phyloP scores from a whole-genome alignment of 2,797 vertebrate species.

The Rachycentron canadum region DNA sequence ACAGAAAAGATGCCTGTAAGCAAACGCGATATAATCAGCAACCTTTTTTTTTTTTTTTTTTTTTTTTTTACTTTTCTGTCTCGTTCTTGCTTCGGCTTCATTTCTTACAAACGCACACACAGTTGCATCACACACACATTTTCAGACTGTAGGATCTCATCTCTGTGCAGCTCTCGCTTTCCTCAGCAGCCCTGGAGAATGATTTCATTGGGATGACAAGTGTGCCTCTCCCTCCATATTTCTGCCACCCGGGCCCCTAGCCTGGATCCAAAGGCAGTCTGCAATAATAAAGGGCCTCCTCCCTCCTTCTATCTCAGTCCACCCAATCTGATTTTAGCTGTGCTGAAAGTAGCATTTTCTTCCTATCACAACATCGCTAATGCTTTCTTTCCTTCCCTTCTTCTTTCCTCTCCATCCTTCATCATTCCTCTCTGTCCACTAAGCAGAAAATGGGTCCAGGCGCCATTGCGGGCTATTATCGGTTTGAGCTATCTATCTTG shows the following conservation, averaged over 20 bases:
- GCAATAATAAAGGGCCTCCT: conserved; percentile 32
- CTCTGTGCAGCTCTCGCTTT: conserved; percentile 47
- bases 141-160: conserved; percentile 38
- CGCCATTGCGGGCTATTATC: conserved; percentile 57
- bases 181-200: conserved; percentile 62
- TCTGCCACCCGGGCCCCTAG: conserved; percentile 60
- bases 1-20: conserved; percentile 35
- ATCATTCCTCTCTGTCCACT: conserved; percentile 47
- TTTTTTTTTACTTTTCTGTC: conserved; percentile 39
- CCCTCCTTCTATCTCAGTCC: conserved; percentile 32
- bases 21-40: conserved; percentile 35
- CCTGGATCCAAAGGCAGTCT: conserved; percentile 53
- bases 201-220: conserved; percentile 78
- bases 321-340: conserved; percentile 58
- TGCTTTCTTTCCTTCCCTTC: conserved; percentile 16
- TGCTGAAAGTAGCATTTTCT: conserved; percentile 70
- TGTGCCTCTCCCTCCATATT: conserved; percentile 72
- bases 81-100: conserved; percentile 5
- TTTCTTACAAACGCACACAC: conserved; percentile 1
- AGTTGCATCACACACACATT: conserved; percentile 16
- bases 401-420: conserved; percentile 11
- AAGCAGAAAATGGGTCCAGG: conserved; percentile 68
- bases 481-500: conserved; percentile 64
- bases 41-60: conserved; percentile 45
- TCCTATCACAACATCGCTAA: conserved; percentile 58